Percentiles rank a stretch among this genome's conserved stretches.
Evolutionary conservation across 2,888 invertebrate species (phyloP).

Genomic region (Nymphalis polychloros): DNA sequence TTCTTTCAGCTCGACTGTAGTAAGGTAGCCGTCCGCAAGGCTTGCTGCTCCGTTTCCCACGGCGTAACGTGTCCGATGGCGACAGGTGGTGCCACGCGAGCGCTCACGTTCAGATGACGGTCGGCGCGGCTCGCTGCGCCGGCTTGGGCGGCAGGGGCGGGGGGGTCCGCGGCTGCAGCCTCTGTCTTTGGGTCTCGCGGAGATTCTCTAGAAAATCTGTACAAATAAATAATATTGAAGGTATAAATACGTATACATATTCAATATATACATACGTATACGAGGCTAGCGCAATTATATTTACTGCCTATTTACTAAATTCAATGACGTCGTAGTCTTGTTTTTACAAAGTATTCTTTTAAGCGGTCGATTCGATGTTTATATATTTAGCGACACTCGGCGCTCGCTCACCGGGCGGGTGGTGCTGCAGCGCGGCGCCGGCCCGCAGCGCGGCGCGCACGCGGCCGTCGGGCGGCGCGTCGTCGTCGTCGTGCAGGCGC

Average conservation of each 20-base stretch:
- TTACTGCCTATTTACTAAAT: too few species aligned
- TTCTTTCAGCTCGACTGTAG: not conserved
- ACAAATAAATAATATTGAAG: not conserved
- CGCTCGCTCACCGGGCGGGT: slow-evolving; percentile 74
- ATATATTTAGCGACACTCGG: too few species aligned
- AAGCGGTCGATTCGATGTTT: too few species aligned
- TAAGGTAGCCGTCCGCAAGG: too few species aligned
- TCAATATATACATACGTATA: too few species aligned
- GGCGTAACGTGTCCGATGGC: not conserved
- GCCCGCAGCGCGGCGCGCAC: slow-evolving; percentile 65
- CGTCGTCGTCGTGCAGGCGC: slow-evolving; percentile 52
- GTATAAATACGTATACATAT: too few species aligned
- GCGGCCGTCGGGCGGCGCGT: slow-evolving; percentile 43
- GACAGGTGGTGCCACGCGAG: not conserved
- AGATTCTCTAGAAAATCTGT: slow-evolving; percentile 73
- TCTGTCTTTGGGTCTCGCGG: slow-evolving; percentile 66
- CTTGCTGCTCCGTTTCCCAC: not conserved
- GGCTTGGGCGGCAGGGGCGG: slow-evolving; percentile 71
- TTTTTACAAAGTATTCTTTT: too few species aligned
- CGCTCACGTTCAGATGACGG: slow-evolving; percentile 53
- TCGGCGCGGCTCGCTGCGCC: slow-evolving; percentile 55
- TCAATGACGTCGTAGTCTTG: too few species aligned
- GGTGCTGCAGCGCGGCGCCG: slow-evolving; percentile 67
- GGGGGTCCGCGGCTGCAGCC: slow-evolving; percentile 57
- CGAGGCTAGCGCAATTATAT: too few species aligned